These are phyloP conservation scores for Acanthopleura granulata DNA, from an alignment of 2,888 invertebrate species.

Conservation along the genomic window DNA sequence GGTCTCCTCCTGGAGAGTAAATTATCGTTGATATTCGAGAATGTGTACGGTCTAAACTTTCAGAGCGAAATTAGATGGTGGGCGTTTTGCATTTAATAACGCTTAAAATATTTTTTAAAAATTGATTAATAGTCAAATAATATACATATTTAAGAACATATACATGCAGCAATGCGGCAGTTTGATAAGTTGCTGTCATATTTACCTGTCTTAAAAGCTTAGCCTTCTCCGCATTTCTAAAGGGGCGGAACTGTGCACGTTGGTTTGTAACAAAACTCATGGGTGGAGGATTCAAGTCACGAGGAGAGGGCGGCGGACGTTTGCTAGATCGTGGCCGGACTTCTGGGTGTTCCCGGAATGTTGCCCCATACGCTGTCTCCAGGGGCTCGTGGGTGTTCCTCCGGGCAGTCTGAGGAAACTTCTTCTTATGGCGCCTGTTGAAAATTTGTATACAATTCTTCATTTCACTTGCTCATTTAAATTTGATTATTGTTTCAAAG, in stretches of 20 bases:
- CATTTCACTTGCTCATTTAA: no score
- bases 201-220: conserved; percentile 50
- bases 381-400: conserved; percentile 29
- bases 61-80: no score
- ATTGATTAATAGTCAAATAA: no score
- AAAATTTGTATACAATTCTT: no score
- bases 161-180: no score
- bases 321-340: conserved; percentile 62
- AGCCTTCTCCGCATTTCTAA: conserved; percentile 43
- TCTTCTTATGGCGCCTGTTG: conserved; percentile 3
- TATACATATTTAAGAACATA: no score
- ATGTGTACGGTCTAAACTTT: no score
- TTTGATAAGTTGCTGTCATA: no score
- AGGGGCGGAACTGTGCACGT: conserved; percentile 51
- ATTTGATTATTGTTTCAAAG: no score
- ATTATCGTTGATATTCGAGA: no score
- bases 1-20: conserved; percentile 44
- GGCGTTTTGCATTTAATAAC: no score
- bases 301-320: conserved; percentile 53
- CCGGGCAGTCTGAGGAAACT: conserved; percentile 53
- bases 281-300: conserved; percentile 49
- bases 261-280: conserved; percentile 62
- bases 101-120: no score
- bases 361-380: conserved; percentile 56
- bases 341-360: conserved; percentile 43